phyloP scores from a whole-genome alignment of 1,140 invertebrate genomes.

The Drosophila tani region DNA sequence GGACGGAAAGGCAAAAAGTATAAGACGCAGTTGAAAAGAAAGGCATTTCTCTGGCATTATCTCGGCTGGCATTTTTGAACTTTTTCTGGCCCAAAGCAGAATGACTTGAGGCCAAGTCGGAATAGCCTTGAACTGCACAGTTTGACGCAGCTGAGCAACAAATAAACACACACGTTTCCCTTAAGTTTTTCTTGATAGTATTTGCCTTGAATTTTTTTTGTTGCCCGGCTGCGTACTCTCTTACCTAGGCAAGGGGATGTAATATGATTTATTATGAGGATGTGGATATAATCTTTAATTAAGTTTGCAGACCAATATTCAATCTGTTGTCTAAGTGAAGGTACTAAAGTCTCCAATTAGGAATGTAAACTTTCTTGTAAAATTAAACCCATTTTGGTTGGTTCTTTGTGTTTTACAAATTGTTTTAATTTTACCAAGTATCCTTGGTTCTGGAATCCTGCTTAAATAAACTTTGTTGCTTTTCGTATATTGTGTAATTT shows the following conservation, averaged over 20 bases:
- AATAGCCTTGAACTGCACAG: constrained; percentile 75
- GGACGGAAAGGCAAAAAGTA: constrained; percentile 14
- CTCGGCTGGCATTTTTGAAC: constrained; percentile 47
- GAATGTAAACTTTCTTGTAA: not conserved
- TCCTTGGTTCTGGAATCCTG: not conserved
- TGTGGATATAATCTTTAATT: constrained; percentile 30
- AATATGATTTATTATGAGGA: constrained; percentile 28
- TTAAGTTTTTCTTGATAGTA: constrained; percentile 21
- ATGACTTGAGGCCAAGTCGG: constrained; percentile 26
- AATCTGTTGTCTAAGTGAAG: not conserved
- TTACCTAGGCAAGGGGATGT: constrained; percentile 11
- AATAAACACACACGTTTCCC: constrained; percentile 38
- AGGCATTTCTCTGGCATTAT: constrained; percentile 54
- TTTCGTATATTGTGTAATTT: constrained; percentile 7
- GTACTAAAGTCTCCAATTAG: not conserved
- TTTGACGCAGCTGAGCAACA: constrained; percentile 75
- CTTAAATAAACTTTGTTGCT: constrained; percentile 4
- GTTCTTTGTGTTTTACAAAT: not conserved
- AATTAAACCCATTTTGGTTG: not conserved
- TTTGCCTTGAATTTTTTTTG: constrained; percentile 29
- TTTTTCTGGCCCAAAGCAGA: constrained; percentile 42
- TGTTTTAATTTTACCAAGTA: not conserved
- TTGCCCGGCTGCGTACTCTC: not conserved
- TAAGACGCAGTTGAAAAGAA: constrained; percentile 30
- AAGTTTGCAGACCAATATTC: constrained; percentile 11